Evolutionary conservation across 2,113 vertebrate genomes (phyloP), one percentile per base, ranked within the genome.

Genomic region (Protobothrops flavoviridis): DNA sequence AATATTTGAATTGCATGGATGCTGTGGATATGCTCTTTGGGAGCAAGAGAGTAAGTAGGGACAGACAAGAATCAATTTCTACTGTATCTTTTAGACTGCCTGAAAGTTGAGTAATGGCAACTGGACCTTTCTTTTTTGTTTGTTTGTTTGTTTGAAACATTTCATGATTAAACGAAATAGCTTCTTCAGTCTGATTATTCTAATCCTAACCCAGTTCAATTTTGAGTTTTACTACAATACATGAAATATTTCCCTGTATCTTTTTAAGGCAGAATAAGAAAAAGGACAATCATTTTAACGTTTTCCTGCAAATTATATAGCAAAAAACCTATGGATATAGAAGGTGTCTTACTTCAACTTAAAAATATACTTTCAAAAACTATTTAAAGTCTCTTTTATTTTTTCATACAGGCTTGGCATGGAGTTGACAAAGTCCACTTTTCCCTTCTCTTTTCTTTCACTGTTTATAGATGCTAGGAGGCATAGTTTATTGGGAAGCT

Each of bases 11-110:
- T 6, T 4, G 2, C 85, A 52, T 85, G 23, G 24, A 87, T 87
- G 53, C 53, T 86, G 3, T 86, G 50, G 26, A 29, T 87, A 92
- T n/a, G 93, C 88, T 94, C 87, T 53, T 3, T 48, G 91, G 92
- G 93, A 96, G 89, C 81, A 88, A 93, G 43, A 91, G 92, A 90
- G 43, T 90, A 90, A 93, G 92, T 43, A 85, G 93, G 21, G 91
- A 93, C 93, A 95, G 92, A 86, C 6, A 0, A 89, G 86, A 91
- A 9, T 89, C 69, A 0, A 0, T 92, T 85, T 43, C 69, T 93
- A 20, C 86, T 81, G 93, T 74, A 95, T 0, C 3, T 91, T 94
- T 69, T 39, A 93, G 94, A 92, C 95, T 95, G 74, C 4, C 29
- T n/a, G 3, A 1, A 64, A 59, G 23, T 26, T 59, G 57, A 59